Percentiles rank a stretch among this genome's conserved stretches.
phyloP scores from a whole-genome alignment of 2,113 vertebrate species.

The Falcunculus frontatus region DNA sequence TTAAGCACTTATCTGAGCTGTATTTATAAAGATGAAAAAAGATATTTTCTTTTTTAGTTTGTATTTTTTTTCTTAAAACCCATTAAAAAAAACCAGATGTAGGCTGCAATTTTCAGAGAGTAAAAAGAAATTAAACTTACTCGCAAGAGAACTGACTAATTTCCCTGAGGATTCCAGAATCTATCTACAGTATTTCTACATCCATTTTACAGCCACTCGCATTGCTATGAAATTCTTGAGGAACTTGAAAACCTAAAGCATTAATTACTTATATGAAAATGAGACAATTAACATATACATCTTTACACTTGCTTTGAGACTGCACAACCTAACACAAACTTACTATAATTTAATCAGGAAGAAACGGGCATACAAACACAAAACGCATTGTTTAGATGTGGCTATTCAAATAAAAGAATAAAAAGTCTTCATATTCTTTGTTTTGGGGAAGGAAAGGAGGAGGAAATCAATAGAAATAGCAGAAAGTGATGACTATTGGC shows the following conservation, averaged over 20 bases:
- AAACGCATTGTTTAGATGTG: background rate
- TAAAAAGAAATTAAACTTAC: slow-evolving; percentile 64
- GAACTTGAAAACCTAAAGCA: slow-evolving; percentile 12
- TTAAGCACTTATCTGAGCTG: background rate
- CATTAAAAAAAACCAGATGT: background rate
- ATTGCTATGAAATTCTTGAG: background rate
- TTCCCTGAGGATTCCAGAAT: slow-evolving; percentile 16
- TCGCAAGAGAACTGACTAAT: slow-evolving; percentile 34
- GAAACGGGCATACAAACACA: background rate
- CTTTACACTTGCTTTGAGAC: slow-evolving; percentile 1
- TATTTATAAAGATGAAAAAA: background rate
- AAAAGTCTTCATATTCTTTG: background rate
- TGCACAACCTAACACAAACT: background rate
- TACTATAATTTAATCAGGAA: background rate
- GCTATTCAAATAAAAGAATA: background rate
- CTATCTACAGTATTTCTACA: slow-evolving; percentile 19
- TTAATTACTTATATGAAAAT: background rate
- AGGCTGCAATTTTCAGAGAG: background rate
- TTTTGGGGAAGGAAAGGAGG: background rate
- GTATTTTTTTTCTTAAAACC: background rate
- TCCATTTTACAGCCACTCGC: background rate
- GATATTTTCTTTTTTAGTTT: background rate
- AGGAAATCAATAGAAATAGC: background rate
- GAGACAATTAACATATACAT: background rate
- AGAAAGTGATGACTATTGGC: background rate